phyloP scores from a whole-genome alignment of 2,888 invertebrate genomes.

The Limnephilus rhombicus region DNA sequence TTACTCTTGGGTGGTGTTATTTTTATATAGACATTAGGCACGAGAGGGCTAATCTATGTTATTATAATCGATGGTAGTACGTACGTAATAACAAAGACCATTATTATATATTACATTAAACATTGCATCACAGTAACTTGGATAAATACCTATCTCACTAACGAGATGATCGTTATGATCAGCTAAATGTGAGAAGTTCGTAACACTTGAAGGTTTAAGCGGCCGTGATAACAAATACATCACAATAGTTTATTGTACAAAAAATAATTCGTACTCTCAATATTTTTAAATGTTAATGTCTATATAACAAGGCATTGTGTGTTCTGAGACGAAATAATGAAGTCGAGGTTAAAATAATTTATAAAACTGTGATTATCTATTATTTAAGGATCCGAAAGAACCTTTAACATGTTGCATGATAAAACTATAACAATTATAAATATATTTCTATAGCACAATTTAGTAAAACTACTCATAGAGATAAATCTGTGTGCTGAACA shows the following conservation, averaged over 20 bases:
- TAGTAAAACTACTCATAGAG: not conserved
- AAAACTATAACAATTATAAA: not conserved
- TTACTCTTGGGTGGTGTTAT: too few species aligned
- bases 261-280: not conserved
- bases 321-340: slow-evolving; percentile 5
- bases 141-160: not conserved
- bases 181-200: slow-evolving; percentile 10
- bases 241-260: slow-evolving; percentile 9
- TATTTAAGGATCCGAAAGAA: not conserved
- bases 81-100: not conserved
- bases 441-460: not conserved
- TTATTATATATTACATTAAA: not conserved
- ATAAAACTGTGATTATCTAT: not conserved
- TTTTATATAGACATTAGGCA: too few species aligned
- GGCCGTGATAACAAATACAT: slow-evolving; percentile 16
- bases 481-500: not conserved
- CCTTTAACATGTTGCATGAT: not conserved
- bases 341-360: slow-evolving; percentile 32
- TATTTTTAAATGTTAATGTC: slow-evolving; percentile 41
- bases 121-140: not conserved
- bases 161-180: slow-evolving; percentile 10
- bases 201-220: not conserved
- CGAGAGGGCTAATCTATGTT: too few species aligned
- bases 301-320: slow-evolving; percentile 17
- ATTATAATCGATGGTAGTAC: not conserved